These are phyloP conservation scores for Schmidtea mediterranea DNA, from an alignment of 1,140 invertebrate species.

Conservation along the genomic window DNA sequence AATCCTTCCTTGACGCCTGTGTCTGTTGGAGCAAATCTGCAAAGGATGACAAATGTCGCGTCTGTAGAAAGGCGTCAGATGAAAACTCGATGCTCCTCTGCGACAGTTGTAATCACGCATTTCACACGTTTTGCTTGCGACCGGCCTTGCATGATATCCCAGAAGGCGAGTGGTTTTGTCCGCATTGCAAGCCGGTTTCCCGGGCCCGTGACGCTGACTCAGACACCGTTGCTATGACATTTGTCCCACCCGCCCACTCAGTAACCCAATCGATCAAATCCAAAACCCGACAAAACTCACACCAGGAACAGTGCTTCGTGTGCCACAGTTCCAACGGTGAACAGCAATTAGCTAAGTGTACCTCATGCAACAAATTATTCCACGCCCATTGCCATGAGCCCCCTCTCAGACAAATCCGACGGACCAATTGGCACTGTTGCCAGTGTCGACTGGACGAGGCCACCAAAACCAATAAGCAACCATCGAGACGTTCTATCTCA, in stretches of 20 bases:
- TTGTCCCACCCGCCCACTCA: too few species aligned
- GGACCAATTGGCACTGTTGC: too few species aligned
- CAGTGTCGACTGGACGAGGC: too few species aligned
- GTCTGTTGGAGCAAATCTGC: too few species aligned
- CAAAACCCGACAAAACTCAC: too few species aligned
- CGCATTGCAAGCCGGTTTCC: conserved; percentile 5
- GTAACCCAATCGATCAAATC: too few species aligned
- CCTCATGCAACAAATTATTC: conserved; percentile 17
- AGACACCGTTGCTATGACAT: too few species aligned
- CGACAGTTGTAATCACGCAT: conserved; percentile 28
- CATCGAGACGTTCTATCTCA: too few species aligned
- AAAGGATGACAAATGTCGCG: conserved; percentile 21
- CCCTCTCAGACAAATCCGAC: conserved; percentile 10
- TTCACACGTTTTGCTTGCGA: conserved; percentile 27
- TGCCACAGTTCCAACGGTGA: conserved; percentile 9
- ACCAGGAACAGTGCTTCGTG: too few species aligned
- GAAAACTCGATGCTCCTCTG: conserved; percentile 22
- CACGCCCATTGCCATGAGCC: conserved; percentile 24
- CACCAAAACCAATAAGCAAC: too few species aligned
- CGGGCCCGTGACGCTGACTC: too few species aligned
- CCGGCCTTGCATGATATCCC: conserved; percentile 21
- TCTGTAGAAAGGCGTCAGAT: conserved; percentile 25
- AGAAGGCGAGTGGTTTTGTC: conserved; percentile 26
- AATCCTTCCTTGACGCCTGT: too few species aligned
- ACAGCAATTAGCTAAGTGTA: conserved; percentile 15